Evolutionary conservation across 2,113 vertebrate species (phyloP).

Genomic region (Eulemur rufifrons): DNA sequence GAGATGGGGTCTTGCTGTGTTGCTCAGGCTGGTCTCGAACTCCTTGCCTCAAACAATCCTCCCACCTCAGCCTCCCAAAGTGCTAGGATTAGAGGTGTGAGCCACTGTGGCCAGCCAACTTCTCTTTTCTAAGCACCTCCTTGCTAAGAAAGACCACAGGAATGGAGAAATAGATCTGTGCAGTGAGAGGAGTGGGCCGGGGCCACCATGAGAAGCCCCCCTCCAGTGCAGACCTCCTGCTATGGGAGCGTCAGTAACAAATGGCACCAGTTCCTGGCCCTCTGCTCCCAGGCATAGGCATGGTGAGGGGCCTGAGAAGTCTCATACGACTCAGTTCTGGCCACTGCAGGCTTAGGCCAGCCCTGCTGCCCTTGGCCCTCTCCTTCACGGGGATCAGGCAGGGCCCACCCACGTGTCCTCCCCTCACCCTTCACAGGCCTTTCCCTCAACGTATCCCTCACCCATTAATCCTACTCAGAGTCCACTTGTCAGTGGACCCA

Average conservation of each 20-base stretch:
- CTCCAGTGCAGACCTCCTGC: not conserved
- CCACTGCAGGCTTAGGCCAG: not conserved
- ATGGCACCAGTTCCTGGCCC: too few species aligned
- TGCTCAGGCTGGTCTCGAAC: too few species aligned
- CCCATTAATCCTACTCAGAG: not conserved
- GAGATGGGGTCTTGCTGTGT: too few species aligned
- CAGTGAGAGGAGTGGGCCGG: not conserved
- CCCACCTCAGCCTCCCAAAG: too few species aligned
- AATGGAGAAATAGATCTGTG: not conserved
- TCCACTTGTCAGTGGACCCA: not conserved
- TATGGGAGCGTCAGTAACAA: not conserved
- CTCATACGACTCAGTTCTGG: not conserved
- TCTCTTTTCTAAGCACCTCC: not conserved
- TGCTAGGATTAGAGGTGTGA: too few species aligned
- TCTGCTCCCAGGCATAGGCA: not conserved
- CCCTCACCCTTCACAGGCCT: not conserved
- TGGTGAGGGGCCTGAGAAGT: too few species aligned
- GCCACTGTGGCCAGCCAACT: too few species aligned
- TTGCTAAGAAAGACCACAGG: not conserved
- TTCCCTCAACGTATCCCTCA: rapidly evolving
- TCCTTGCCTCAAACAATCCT: too few species aligned
- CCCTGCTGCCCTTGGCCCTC: not conserved
- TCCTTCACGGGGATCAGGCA: not conserved
- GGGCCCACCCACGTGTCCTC: not conserved
- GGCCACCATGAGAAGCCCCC: not conserved